Percentiles rank a stretch among this genome's conserved stretches.
Evolutionary conservation across 2,888 invertebrate genomes (phyloP).

Genomic region (Axea sp.): DNA sequence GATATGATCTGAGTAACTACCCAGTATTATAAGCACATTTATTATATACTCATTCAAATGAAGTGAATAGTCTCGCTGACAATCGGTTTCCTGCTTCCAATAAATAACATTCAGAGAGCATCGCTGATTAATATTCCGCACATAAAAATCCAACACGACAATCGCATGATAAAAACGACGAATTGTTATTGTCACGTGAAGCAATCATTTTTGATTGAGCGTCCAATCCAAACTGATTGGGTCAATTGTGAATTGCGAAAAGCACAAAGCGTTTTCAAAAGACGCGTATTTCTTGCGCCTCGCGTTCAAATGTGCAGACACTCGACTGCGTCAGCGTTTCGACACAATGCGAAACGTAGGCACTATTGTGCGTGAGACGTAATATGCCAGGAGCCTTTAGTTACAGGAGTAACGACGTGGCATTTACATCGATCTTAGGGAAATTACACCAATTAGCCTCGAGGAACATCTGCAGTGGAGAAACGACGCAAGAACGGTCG

Average conservation of each 20-base stretch:
- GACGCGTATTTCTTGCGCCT: conserved; percentile 31
- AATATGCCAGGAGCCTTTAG: conserved; percentile 48
- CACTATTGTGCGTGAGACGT: conserved; percentile 59
- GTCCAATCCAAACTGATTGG: conserved; percentile 32
- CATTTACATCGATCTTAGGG: conserved; percentile 72
- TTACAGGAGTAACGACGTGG: conserved; percentile 60
- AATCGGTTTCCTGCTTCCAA: conserved; percentile 19
- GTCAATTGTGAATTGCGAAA: conserved; percentile 43
- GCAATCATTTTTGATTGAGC: conserved; percentile 33
- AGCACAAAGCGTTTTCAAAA: conserved; percentile 24
- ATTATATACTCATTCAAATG: conserved; percentile 10
- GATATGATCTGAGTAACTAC: neutral
- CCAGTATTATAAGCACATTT: conserved; percentile 2
- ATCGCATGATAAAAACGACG: conserved; percentile 16
- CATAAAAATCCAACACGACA: conserved; percentile 10
- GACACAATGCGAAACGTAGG: conserved; percentile 50
- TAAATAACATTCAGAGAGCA: conserved; percentile 22
- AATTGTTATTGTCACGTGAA: conserved; percentile 20
- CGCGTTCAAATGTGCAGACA: conserved; percentile 33
- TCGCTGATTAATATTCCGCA: conserved; percentile 28
- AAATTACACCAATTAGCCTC: conserved; percentile 63
- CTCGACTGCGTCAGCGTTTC: conserved; percentile 48
- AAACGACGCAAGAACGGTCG: conserved; percentile 67
- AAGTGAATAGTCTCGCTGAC: neutral
- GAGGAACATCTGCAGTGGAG: conserved; percentile 53